phyloP scores from a whole-genome alignment of 2,113 vertebrate genomes.

The Aldabrachelys gigantea region DNA sequence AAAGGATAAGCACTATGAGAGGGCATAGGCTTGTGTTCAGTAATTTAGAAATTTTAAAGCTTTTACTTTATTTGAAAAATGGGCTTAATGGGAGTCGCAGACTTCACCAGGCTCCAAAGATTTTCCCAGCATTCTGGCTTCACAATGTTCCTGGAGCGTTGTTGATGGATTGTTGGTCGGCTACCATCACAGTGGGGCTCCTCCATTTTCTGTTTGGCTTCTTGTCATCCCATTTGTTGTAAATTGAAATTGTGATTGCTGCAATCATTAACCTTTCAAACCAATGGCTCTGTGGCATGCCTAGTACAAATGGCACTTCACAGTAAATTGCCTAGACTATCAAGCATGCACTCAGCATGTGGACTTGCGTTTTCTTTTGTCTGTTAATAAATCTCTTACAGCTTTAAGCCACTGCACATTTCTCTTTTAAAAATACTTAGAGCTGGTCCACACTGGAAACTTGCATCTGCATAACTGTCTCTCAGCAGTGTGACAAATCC shows the following conservation, averaged over 20 bases:
- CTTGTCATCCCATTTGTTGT: constrained; percentile 57
- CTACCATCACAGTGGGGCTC: constrained; percentile 35
- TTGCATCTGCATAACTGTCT: background rate
- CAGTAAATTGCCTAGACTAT: constrained; percentile 61
- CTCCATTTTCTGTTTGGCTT: constrained; percentile 55
- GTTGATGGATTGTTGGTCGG: constrained; percentile 42
- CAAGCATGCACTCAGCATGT: constrained; percentile 30
- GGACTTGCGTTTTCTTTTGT: constrained; percentile 33
- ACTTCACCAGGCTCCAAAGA: background rate
- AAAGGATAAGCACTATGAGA: background rate
- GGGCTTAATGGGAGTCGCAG: background rate
- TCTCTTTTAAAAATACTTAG: constrained; percentile 29
- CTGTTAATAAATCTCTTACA: constrained; percentile 48
- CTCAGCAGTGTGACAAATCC: background rate
- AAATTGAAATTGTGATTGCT: constrained; percentile 69
- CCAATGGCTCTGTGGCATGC: constrained; percentile 51
- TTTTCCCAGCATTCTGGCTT: background rate
- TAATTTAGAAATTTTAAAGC: background rate
- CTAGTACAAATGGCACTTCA: constrained; percentile 68
- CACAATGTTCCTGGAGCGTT: background rate
- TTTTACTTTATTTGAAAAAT: constrained; percentile 3
- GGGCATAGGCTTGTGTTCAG: background rate
- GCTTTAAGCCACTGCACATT: background rate
- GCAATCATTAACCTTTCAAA: constrained; percentile 69
- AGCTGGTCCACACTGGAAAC: background rate